Percentiles rank a stretch among this genome's conserved stretches.
These are phyloP conservation scores for Toxotes lorentzi DNA, from an alignment of 2,797 vertebrate species.

Conservation along the genomic window DNA sequence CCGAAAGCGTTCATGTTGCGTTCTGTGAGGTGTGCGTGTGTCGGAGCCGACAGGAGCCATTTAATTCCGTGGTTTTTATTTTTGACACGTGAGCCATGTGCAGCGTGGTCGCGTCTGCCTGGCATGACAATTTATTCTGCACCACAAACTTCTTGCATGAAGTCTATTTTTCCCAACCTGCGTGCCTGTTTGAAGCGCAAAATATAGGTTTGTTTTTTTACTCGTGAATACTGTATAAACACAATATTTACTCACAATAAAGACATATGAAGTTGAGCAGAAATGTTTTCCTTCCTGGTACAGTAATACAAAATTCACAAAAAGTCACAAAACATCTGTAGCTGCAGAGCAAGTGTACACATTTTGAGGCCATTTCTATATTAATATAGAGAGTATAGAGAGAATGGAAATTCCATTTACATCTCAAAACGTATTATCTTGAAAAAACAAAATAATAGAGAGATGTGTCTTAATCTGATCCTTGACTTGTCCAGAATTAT, in stretches of 20 bases:
- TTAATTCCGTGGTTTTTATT: constrained; percentile 39
- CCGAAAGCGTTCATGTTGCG: constrained; percentile 2
- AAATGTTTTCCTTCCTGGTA: not conserved
- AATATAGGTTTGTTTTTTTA: constrained; percentile 19
- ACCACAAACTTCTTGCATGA: constrained; percentile 49
- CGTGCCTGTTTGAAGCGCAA: constrained; percentile 38
- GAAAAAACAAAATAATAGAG: not conserved
- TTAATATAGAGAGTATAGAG: too few relatives aligned
- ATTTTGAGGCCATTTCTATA: not conserved
- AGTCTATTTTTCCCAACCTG: constrained; percentile 20
- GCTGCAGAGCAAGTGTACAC: not conserved
- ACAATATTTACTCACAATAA: not conserved
- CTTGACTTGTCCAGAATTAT: not conserved
- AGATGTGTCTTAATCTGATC: too few relatives aligned
- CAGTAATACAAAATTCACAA: not conserved
- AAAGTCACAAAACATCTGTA: constrained; percentile 2
- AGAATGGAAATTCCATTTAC: too few relatives aligned
- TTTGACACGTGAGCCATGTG: constrained; percentile 50
- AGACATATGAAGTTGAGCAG: not conserved
- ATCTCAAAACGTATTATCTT: not conserved
- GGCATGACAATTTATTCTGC: constrained; percentile 67
- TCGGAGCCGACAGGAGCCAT: constrained; percentile 13
- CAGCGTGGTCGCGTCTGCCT: constrained; percentile 44
- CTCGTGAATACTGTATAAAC: constrained; percentile 18
- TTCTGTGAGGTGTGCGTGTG: constrained; percentile 24